A percentile compares a stretch with the other conserved stretches of the same genome.
phyloP scores from a whole-genome alignment of 37 sponge, comb jelly and placozoan species.

The Agelas oroides region DNA sequence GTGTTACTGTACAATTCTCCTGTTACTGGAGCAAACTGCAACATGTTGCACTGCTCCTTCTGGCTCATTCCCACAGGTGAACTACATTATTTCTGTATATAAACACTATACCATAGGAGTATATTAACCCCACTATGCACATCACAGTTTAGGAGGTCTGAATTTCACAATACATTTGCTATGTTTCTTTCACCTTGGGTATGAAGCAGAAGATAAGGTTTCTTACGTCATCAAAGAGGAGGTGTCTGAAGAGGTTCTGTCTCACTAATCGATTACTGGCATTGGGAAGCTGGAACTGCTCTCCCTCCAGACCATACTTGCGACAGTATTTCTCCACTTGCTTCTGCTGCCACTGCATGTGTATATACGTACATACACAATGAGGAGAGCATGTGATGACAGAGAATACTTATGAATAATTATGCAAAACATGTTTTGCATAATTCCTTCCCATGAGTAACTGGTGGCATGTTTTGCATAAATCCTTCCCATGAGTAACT shows the following conservation, averaged over 20 bases:
- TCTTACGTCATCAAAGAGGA: constrained; percentile 20
- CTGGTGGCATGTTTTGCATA: too few species aligned
- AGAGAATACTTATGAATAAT: background rate
- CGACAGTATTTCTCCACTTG: constrained; percentile 37
- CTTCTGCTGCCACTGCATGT: constrained; percentile 21
- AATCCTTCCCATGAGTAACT: too few species aligned
- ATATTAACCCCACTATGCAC: too few species aligned
- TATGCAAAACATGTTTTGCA: too few species aligned
- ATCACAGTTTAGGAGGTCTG: too few species aligned
- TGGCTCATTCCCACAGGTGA: too few species aligned
- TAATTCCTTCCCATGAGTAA: too few species aligned
- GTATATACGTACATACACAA: background rate
- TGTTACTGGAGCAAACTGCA: too few species aligned
- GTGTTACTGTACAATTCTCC: too few species aligned
- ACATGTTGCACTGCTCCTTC: too few species aligned
- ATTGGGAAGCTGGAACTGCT: background rate
- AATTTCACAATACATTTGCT: background rate
- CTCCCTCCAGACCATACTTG: constrained; percentile 24
- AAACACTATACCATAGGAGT: too few species aligned
- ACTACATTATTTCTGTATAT: too few species aligned
- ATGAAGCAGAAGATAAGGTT: constrained; percentile 41
- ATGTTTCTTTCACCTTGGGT: constrained; percentile 58
- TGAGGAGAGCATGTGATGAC: background rate
- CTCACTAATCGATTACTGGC: background rate
- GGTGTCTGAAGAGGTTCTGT: constrained; percentile 25